A percentile compares a stretch with the other conserved stretches of the same genome.
phyloP scores from a whole-genome alignment of 2,113 vertebrate genomes.

The Limnothrissa miodon region DNA sequence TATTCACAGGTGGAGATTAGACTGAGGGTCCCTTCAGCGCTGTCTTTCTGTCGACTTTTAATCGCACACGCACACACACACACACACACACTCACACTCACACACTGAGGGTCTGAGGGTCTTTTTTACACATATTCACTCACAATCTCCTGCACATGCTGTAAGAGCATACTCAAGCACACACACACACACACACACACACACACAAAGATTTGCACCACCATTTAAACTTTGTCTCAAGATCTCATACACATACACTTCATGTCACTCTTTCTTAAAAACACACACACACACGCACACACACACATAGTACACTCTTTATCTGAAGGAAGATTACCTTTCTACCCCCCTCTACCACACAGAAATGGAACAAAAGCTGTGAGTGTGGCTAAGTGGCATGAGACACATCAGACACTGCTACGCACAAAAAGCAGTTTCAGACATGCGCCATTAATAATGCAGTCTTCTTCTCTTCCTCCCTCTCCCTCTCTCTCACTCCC shows the following conservation, averaged over 20 bases:
- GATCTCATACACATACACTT: not conserved
- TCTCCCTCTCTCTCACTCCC: not conserved
- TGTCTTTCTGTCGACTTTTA: not conserved
- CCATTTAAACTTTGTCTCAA: too few relatives aligned
- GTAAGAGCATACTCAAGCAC: not conserved
- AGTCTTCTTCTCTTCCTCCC: constrained; percentile 4
- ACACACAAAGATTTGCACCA: too few relatives aligned
- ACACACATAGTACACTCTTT: not conserved
- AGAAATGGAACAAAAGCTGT: not conserved
- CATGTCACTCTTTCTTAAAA: not conserved
- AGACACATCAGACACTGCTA: not conserved
- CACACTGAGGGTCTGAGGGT: not conserved
- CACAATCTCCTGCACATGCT: not conserved
- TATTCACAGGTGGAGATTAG: constrained; percentile 32
- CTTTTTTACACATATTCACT: not conserved
- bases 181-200: constrained; percentile 22
- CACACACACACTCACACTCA: constrained; percentile 2
- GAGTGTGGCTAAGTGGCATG: not conserved
- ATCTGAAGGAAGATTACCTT: not conserved
- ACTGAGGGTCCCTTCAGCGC: not conserved
- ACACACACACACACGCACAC: not conserved
- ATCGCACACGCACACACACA: not conserved
- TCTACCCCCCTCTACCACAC: constrained; percentile 20
- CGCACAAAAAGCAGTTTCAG: not conserved
- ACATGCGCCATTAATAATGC: constrained; percentile 56